phyloP scores from a whole-genome alignment of 2,113 vertebrate genomes.

The Vidua macroura region DNA sequence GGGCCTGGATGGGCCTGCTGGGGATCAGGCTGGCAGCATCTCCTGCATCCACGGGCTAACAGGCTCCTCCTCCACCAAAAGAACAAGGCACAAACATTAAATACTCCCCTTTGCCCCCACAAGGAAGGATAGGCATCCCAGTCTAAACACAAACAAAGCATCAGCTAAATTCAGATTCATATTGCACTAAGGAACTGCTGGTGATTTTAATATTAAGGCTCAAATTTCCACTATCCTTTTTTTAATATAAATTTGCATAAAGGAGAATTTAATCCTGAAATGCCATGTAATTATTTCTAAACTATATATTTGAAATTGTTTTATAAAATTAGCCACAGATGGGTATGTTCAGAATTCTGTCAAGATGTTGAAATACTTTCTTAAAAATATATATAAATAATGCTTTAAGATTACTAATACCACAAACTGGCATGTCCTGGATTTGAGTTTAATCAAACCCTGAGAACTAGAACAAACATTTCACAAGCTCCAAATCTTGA shows the following conservation, averaged over 20 bases:
- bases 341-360: background rate
- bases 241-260: background rate
- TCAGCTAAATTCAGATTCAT: background rate
- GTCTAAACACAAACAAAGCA: background rate
- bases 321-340: background rate
- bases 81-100: background rate
- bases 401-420: background rate
- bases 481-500: background rate
- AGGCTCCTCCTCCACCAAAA: background rate
- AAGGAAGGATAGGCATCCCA: background rate
- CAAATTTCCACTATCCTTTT: background rate
- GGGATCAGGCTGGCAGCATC: background rate
- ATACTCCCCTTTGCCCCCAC: background rate
- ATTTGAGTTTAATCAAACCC: background rate
- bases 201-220: background rate
- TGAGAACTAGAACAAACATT: background rate
- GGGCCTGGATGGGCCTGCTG: background rate
- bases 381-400: background rate
- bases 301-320: background rate
- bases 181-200: background rate
- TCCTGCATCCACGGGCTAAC: background rate
- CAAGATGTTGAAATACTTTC: background rate
- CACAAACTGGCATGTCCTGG: background rate
- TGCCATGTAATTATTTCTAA: background rate
- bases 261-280: background rate